Percentiles rank a stretch among this genome's conserved stretches.
Evolutionary conservation across 2,797 vertebrate genomes (phyloP).

Genomic region (Alosa sapidissima): DNA sequence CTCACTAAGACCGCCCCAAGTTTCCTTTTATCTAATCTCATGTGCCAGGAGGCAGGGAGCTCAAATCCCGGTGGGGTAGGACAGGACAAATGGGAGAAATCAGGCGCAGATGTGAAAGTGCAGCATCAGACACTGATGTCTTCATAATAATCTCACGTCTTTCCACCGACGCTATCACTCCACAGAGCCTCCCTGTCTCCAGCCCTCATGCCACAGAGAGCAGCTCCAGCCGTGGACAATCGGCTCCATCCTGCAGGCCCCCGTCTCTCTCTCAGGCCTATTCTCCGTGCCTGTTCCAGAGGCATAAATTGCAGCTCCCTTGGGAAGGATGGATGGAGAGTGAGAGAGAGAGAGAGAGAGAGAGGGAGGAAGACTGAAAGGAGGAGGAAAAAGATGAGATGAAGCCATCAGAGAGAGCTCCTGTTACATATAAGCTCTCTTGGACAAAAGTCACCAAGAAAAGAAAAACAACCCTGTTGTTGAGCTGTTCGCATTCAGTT

Average conservation of each 20-base stretch:
- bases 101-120: conserved; percentile 63
- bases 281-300: conserved; percentile 57
- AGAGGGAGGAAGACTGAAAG: conserved; percentile 51
- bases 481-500: not conserved
- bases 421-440: conserved; percentile 71
- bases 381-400: conserved; percentile 53
- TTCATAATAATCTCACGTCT: conserved; percentile 65
- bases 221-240: conserved; percentile 69
- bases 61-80: conserved; percentile 48
- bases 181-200: conserved; percentile 37
- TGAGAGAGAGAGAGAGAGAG: conserved; percentile 38
- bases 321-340: conserved; percentile 57
- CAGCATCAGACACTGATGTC: conserved; percentile 67
- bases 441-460: conserved; percentile 63
- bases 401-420: conserved; percentile 68
- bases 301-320: conserved; percentile 72
- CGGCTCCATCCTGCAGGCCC: conserved; percentile 60
- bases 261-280: conserved; percentile 41
- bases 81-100: conserved; percentile 56
- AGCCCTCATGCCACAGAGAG: conserved; percentile 56
- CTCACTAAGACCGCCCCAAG: conserved; percentile 22
- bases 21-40: conserved; percentile 51
- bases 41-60: conserved; percentile 32
- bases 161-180: conserved; percentile 37
- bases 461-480: conserved; percentile 30